Percentiles rank a stretch among this genome's conserved stretches.
These are phyloP conservation scores for Hypomecis punctinalis DNA, from an alignment of 2,888 invertebrate species.

Conservation along the genomic window DNA sequence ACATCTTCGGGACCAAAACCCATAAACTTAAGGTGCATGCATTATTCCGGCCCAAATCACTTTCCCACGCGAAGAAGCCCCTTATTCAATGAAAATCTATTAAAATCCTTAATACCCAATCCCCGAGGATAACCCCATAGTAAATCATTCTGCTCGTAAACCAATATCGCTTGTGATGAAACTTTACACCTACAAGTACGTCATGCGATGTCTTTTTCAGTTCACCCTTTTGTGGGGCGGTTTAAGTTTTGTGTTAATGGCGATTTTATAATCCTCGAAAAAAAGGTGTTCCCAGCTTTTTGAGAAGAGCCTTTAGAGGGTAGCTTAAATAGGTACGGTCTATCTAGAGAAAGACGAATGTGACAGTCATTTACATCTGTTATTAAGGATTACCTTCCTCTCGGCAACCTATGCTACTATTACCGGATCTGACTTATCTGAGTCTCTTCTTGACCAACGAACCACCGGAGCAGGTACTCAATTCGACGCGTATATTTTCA, in stretches of 20 bases:
- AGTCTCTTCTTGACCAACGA: too few species aligned
- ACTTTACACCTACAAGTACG: conserved; percentile 67
- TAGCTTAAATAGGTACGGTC: too few species aligned
- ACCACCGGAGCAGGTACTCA: too few species aligned
- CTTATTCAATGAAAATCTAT: conserved; percentile 36
- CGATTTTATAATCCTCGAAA: too few species aligned
- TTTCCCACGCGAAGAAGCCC: conserved; percentile 13
- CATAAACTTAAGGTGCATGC: background rate
- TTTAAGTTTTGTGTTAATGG: conserved; percentile 42
- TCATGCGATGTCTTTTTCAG: conserved; percentile 75
- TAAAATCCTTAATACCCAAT: conserved; percentile 41
- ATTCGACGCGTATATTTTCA: too few species aligned
- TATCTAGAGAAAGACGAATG: too few species aligned
- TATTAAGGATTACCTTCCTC: too few species aligned
- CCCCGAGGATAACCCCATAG: conserved; percentile 21
- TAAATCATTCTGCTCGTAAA: conserved; percentile 67
- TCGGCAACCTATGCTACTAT: too few species aligned
- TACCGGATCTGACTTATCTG: too few species aligned
- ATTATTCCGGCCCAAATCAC: background rate
- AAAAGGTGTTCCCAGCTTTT: too few species aligned
- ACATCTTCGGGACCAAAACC: background rate
- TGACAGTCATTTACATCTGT: too few species aligned
- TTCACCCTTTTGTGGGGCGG: conserved; percentile 64
- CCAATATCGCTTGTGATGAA: conserved; percentile 66
- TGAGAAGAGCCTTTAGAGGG: too few species aligned